Evolutionary conservation across 2,888 invertebrate genomes (phyloP).

Genomic region (Bellardia bayeri): DNA sequence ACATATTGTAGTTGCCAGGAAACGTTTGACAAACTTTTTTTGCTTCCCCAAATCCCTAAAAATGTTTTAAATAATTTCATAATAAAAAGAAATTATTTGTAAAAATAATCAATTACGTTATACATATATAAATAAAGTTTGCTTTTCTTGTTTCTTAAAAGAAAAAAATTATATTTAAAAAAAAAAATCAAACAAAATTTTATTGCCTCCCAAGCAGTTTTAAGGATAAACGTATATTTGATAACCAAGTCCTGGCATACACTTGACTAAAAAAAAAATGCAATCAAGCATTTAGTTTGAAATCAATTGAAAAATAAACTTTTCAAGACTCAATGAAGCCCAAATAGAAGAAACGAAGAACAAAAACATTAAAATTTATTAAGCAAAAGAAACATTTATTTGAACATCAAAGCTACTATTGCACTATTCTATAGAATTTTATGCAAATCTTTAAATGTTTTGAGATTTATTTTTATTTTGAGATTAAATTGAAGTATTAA

Average conservation of each 20-base stretch:
- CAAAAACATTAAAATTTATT: constrained; percentile 24
- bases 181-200: constrained; percentile 41
- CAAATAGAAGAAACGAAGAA: not conserved
- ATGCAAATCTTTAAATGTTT: too few relatives aligned
- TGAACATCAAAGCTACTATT: not conserved
- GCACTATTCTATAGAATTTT: not conserved
- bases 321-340: constrained; percentile 51
- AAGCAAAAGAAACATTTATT: constrained; percentile 11
- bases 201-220: constrained; percentile 51
- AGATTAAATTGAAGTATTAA: too few relatives aligned
- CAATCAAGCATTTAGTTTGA: constrained; percentile 54
- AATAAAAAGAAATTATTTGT: not conserved
- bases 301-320: constrained; percentile 51
- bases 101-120: constrained; percentile 41
- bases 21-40: constrained; percentile 24
- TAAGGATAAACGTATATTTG: constrained; percentile 30
- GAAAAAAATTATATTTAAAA: not conserved
- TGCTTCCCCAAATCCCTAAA: not conserved
- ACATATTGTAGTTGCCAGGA: not conserved
- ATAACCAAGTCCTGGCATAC: constrained; percentile 46
- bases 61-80: constrained; percentile 7
- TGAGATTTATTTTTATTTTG: too few relatives aligned
- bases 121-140: not conserved
- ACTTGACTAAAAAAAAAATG: constrained; percentile 28
- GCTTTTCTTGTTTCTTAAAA: not conserved